Conservation (phyloP, 2,797 vertebrate species). For the Mionectes olivaceus region DNA sequence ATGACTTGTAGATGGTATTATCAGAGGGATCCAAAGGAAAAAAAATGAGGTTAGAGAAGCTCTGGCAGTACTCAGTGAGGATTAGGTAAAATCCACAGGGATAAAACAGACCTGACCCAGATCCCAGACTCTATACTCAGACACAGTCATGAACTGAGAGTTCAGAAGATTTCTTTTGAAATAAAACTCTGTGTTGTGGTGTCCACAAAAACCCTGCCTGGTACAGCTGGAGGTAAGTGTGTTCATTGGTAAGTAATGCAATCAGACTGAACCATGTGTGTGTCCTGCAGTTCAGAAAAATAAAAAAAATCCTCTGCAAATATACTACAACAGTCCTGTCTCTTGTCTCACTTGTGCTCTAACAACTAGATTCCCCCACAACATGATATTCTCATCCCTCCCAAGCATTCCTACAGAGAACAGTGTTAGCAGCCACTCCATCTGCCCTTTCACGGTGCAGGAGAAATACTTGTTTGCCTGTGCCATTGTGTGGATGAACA, state of each 20-base stretch:
- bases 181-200: conserved; percentile 3
- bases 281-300: not conserved
- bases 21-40: conserved; percentile 20
- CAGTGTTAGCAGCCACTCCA: not conserved
- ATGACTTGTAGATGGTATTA: conserved; percentile 10
- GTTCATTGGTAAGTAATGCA: not conserved
- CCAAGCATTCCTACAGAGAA: not conserved
- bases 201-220: not conserved
- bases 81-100: conserved; percentile 52
- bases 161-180: conserved; percentile 4
- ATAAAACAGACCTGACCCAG: conserved; percentile 44
- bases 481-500: not conserved
- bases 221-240: not conserved
- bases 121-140: not conserved
- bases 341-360: not conserved
- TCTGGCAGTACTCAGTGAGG: conserved; percentile 20
- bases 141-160: not conserved
- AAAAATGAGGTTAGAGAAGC: conserved; percentile 26
- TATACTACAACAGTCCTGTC: not conserved
- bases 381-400: not conserved
- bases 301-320: not conserved
- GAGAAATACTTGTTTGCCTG: not conserved
- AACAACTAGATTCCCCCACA: not conserved
- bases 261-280: not conserved
- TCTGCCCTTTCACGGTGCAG: not conserved